Percentiles rank a stretch among this genome's conserved stretches.
phyloP scores from a whole-genome alignment of 2,888 invertebrate genomes.

The Amiota communis region DNA sequence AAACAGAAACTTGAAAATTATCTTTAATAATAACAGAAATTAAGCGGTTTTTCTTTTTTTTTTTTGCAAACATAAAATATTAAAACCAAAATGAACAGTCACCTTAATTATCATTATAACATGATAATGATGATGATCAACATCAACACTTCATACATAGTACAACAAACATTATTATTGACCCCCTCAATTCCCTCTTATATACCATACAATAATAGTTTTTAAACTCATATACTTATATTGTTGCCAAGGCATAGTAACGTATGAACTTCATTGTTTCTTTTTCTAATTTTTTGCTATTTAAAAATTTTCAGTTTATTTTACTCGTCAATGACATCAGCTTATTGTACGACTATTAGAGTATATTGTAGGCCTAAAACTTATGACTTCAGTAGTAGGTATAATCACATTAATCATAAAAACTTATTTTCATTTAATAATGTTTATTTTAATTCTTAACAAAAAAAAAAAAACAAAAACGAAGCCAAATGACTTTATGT shows the following conservation, averaged over 20 bases:
- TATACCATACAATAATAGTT: slow-evolving; percentile 47
- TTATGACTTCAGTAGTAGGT: no score
- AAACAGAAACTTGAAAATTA: no score
- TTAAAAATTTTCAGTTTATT: not conserved
- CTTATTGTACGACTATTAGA: not conserved
- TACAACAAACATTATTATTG: not conserved
- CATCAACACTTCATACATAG: not conserved
- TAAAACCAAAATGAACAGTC: not conserved
- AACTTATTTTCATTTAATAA: no score
- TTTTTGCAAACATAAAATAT: slow-evolving; percentile 47
- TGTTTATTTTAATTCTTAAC: not conserved
- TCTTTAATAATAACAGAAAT: slow-evolving; percentile 41
- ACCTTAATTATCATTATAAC: slow-evolving; percentile 19
- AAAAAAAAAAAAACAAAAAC: not conserved
- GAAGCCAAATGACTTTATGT: no score
- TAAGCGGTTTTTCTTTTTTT: slow-evolving; percentile 40
- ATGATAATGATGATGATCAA: not conserved
- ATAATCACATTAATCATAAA: no score
- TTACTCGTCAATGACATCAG: slow-evolving; percentile 26
- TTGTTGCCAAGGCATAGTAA: slow-evolving; percentile 23
- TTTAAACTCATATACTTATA: slow-evolving; percentile 29
- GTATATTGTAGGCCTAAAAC: not conserved
- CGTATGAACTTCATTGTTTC: not conserved
- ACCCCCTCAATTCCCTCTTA: slow-evolving; percentile 19
- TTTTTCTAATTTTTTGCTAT: no score